Conservation (phyloP, 2,797 vertebrate species). For the Euphonia xanthogaster region DNA sequence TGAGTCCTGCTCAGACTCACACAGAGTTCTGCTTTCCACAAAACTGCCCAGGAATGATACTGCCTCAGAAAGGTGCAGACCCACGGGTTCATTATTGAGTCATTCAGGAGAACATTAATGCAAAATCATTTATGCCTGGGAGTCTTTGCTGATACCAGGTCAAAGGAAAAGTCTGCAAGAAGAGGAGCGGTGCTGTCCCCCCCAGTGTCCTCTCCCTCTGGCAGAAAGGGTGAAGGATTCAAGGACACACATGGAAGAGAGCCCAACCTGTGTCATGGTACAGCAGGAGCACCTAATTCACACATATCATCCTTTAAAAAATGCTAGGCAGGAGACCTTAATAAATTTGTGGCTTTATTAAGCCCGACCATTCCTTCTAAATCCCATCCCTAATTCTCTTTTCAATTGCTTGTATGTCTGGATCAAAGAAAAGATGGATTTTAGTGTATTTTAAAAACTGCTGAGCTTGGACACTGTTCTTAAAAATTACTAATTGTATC, state of each 20-base stretch:
- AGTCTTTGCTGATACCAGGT: background rate
- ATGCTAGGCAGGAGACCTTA: background rate
- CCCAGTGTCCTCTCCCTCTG: fast-evolving
- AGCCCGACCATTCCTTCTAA: background rate
- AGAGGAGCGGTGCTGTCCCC: background rate
- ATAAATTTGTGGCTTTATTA: background rate
- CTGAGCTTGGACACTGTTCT: background rate
- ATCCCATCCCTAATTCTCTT: background rate
- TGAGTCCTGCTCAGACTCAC: background rate
- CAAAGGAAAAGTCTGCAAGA: background rate
- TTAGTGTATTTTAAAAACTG: background rate
- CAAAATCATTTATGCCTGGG: background rate
- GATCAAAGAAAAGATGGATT: conserved; percentile 47
- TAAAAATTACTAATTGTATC: conserved; percentile 21
- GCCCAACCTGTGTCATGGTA: fast-evolving
- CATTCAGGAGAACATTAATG: background rate
- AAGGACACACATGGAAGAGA: background rate
- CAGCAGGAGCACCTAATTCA: background rate
- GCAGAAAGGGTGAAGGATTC: background rate
- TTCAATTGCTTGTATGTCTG: background rate
- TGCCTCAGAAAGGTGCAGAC: background rate
- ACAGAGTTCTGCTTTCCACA: background rate
- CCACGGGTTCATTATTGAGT: background rate
- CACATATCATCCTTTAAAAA: background rate
- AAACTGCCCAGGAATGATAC: fast-evolving